Base-by-base conservation (phyloP, 2,888 invertebrate genomes). In the Orthosia gracilis region DNA sequence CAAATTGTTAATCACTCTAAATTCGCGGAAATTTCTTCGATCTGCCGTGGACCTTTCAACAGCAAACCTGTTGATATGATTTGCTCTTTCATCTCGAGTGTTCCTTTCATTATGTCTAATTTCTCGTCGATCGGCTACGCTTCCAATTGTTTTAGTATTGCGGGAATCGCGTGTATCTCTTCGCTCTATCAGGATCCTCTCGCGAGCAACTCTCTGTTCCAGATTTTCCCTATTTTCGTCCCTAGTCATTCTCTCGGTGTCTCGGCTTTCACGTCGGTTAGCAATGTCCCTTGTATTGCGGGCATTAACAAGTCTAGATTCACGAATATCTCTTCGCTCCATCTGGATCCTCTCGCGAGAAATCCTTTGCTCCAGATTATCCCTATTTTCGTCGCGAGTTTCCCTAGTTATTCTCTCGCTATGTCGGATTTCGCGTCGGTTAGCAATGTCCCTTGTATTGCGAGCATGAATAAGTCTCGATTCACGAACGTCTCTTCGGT, bases 321-420 rank as follows among this genome's bases (percentile, higher is more conserved):
- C 85, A 57, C 75, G 80, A 17, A 55, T 64, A 58, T 76, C 73
- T 59, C 58, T 75, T 0, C 57, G 69, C 23, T 73, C 61, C 47
- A 64, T 50, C 31, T 47, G 47, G 12, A 57, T 65, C 31, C 65
- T 64, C 23, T 79, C 70, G 4, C 62, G 62, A 31, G 76, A 59
- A 15, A 61, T 47, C 47, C 40, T 71, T 23, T 58, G 64, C 9
- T 74, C 80, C 4, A 15, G 15, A 23, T 70, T 76, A 59, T 65
- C 58, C 23, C 40, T 55, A 23, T 45, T 76, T n/a, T 69, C 64
- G 5, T 68, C 52, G 9, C 57, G 47, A 59, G 18, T 15, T 4
- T 61, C 61, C n/a, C 45, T 52, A 26, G 31, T 21, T 15, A 61
- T 26, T 62, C 62, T 74, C 15, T 63, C 73, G 18, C 45, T 47